Evolutionary conservation across 2,888 invertebrate species (phyloP).

Genomic region (Hemithea aestivaria): DNA sequence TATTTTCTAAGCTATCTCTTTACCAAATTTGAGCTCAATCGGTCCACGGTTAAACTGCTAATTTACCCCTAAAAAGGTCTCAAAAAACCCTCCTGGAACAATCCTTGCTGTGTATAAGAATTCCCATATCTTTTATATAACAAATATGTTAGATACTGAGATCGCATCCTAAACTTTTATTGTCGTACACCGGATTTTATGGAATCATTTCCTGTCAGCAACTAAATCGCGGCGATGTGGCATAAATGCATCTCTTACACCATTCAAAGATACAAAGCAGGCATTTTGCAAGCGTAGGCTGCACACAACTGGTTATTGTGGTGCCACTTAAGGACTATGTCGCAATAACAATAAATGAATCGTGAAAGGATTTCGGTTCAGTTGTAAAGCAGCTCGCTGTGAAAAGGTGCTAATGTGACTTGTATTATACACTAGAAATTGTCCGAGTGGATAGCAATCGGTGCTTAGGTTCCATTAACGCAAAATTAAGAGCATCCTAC

Average conservation of each 20-base stretch:
- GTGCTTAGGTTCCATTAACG: constrained; percentile 7
- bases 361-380: background rate
- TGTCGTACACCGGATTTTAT: constrained; percentile 7
- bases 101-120: too few relatives aligned
- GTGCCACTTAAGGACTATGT: background rate
- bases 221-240: constrained; percentile 3
- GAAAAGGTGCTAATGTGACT: constrained; percentile 1
- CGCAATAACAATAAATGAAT: background rate
- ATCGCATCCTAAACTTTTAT: too few relatives aligned
- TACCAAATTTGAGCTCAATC: too few relatives aligned
- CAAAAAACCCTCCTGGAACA: too few relatives aligned
- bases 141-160: too few relatives aligned
- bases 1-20: too few relatives aligned
- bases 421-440: background rate
- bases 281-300: constrained; percentile 6
- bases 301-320: background rate
- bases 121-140: too few relatives aligned
- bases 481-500: constrained; percentile 1
- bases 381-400: too few relatives aligned
- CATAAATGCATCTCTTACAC: constrained; percentile 4
- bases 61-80: too few relatives aligned
- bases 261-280: constrained; percentile 4
- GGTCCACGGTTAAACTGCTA: too few relatives aligned
- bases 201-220: background rate
- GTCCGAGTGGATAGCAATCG: constrained; percentile 4